A percentile compares a stretch with the other conserved stretches of the same genome.
Evolutionary conservation across 2,888 invertebrate species (phyloP).

Genomic region (Xestia sexstrigata): DNA sequence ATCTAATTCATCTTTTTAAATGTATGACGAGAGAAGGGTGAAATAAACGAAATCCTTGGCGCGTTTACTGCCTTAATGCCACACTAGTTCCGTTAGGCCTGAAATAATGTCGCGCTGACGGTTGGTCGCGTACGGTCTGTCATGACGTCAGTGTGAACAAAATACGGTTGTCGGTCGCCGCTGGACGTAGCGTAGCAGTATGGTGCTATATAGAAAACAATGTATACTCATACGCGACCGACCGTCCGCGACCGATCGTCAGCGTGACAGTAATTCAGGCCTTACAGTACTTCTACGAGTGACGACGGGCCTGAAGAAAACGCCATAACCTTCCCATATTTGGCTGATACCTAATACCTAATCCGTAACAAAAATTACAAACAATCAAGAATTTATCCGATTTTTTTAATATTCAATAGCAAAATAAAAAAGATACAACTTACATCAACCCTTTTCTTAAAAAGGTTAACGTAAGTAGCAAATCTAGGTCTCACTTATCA

Average conservation of each 20-base stretch:
- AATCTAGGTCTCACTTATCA: slow-evolving; percentile 1
- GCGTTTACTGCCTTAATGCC: neutral
- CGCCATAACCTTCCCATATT: neutral
- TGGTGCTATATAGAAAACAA: no score
- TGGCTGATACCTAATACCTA: neutral
- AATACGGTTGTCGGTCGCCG: no score
- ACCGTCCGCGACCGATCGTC: no score
- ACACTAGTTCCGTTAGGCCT: no score
- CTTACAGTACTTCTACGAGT: neutral
- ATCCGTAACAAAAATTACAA: neutral
- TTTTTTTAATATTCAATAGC: neutral
- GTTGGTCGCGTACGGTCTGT: no score
- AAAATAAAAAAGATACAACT: neutral
- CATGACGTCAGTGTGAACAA: no score
- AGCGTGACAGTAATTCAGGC: no score
- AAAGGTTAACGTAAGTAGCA: neutral
- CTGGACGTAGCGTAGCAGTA: no score
- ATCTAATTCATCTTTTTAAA: no score
- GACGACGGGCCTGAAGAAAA: neutral
- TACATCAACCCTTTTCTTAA: neutral
- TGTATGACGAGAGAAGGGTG: no score
- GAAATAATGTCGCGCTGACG: no score
- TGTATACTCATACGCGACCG: no score
- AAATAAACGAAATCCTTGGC: neutral
- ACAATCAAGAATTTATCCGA: neutral